phyloP scores from a whole-genome alignment of 2,888 invertebrate genomes.

The Papilio demoleus region DNA sequence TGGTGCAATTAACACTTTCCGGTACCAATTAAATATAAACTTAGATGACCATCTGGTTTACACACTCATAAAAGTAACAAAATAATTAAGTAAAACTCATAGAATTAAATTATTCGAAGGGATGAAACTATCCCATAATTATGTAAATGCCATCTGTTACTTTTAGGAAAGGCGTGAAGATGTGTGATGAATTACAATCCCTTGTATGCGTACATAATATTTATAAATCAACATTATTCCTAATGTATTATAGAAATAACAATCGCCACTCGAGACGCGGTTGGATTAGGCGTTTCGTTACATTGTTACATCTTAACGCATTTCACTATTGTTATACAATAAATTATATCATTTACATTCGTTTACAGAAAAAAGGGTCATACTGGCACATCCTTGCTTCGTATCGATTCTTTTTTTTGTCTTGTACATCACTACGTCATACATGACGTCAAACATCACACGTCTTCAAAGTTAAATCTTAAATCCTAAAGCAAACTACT shows the following conservation, averaged over 20 bases:
- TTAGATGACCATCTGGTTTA: neutral
- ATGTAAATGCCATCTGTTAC: slow-evolving; percentile 62
- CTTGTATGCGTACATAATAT: slow-evolving; percentile 52
- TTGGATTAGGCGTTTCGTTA: slow-evolving; percentile 72
- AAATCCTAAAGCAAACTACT: slow-evolving; percentile 3
- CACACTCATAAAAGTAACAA: slow-evolving; percentile 7
- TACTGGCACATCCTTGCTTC: neutral
- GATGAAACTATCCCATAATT: slow-evolving; percentile 55
- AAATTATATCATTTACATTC: slow-evolving; percentile 21
- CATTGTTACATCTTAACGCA: slow-evolving; percentile 66
- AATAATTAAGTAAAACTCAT: slow-evolving; percentile 7
- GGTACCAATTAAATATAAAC: slow-evolving; percentile 7
- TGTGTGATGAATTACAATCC: slow-evolving; percentile 55
- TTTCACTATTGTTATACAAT: slow-evolving; percentile 54
- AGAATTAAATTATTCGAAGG: neutral
- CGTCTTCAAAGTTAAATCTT: neutral
- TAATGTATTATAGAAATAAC: slow-evolving; percentile 61
- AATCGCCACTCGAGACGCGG: slow-evolving; percentile 69
- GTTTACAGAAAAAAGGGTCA: slow-evolving; percentile 39
- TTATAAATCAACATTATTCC: slow-evolving; percentile 72
- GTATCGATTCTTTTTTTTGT: neutral
- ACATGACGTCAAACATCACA: too few species aligned
- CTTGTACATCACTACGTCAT: too few species aligned
- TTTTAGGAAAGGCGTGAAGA: slow-evolving; percentile 59
- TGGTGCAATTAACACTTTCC: slow-evolving; percentile 18